Evolutionary conservation across 2,888 invertebrate species (phyloP), one percentile per base, ranked within the genome.

Genomic region (Drosophila ustulata): DNA sequence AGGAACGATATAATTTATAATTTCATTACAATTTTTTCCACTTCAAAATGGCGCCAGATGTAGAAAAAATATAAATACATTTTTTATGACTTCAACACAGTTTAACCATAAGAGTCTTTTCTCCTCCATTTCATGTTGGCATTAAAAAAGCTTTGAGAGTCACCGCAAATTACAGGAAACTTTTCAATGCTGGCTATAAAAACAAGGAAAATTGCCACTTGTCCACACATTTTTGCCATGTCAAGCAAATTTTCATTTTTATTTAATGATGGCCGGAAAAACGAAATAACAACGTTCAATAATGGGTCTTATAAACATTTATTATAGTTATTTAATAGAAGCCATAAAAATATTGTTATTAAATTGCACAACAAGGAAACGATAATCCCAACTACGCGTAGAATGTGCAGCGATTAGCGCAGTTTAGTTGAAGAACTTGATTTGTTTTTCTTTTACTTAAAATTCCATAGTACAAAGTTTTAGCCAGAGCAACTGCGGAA

Each of bases 21-120:
- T 82, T 82, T 85, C 71, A 80, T 85, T 80, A 80, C 78, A 77
- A 55, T 71, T 39, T 71, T 66, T 53, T 30, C 25, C 45, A 30
- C 28, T 55, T 41, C 4, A 71, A 72, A 82, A 85, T 82, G 82
- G 80, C 82, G 82, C 82, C 80, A 72, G 52, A 9, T 32, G 18
- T 34, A 26, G 30, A 11, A 52, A 26, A 57, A 37, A 53, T 25
- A 58, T 37, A 13, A 45, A 73, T 50, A 39, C 64, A 47, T 30
- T 25, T 7, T 74, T 58, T 57, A 70, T 51, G 25, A 34, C 47
- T 39, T 7, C 11, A 25, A 41, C 55, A 7, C 23, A 49, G 56
- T 45, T 61, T 52, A 56, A 25, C 18, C 41, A 25, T 11, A 45
- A 9, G n/a, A 7, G 26, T 18, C 23, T 32, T 26, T 11, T 18